Conservation (phyloP, 2,113 vertebrate species). For the Sinocyclocheilus anshuiensis region DNA sequence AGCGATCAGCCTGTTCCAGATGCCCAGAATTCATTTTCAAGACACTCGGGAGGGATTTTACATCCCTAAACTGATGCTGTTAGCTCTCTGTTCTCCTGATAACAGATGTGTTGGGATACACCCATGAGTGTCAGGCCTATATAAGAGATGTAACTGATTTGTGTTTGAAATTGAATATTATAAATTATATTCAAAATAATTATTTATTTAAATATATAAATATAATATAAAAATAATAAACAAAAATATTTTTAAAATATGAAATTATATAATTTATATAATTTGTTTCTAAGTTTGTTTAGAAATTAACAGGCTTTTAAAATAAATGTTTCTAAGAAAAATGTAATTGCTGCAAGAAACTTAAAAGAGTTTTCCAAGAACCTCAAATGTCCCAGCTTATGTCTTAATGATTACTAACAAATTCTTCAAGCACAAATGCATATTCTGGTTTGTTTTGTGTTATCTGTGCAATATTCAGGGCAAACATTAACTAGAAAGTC, state of each 20-base stretch:
- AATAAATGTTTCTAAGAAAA: neutral
- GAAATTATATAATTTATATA: no score
- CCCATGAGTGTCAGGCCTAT: neutral
- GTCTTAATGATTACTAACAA: neutral
- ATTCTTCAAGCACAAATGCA: neutral
- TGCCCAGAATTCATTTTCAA: conserved; percentile 15
- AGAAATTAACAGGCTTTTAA: neutral
- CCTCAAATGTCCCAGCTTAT: neutral
- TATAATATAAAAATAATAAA: neutral
- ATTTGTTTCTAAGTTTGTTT: neutral
- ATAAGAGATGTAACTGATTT: neutral
- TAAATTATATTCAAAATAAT: no score
- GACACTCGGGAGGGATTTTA: neutral
- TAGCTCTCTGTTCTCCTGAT: neutral
- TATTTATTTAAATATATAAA: no score
- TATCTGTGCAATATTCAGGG: no score
- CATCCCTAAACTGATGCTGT: neutral
- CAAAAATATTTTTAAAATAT: no score
- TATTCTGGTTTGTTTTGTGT: no score
- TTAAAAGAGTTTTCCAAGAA: neutral
- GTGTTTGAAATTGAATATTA: no score
- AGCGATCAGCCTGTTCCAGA: neutral
- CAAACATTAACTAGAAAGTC: no score
- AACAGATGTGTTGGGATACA: neutral
- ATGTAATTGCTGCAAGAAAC: neutral